Conservation (phyloP, 92 coral and sea anemone species). For the Blastomussa wellsi region DNA sequence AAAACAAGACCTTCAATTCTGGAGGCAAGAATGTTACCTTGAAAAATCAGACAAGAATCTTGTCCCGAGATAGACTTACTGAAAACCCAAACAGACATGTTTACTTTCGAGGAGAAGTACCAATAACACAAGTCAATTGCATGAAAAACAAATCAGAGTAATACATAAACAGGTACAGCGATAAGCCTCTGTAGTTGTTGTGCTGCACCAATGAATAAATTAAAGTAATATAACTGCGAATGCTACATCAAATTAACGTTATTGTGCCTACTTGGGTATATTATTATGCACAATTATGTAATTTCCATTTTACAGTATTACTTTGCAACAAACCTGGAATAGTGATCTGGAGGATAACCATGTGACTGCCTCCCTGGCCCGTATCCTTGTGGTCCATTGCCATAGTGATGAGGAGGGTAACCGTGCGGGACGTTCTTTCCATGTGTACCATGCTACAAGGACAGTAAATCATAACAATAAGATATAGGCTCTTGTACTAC, state of each 20-base stretch:
- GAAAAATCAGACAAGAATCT: neutral
- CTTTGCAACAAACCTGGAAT: neutral
- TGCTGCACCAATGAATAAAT: neutral
- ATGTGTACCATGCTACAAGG: constrained; percentile 15
- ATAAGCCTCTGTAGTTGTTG: neutral
- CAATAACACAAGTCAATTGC: neutral
- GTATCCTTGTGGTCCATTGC: constrained; percentile 42
- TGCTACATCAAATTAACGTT: no score
- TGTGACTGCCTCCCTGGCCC: constrained; percentile 53
- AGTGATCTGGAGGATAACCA: constrained; percentile 42
- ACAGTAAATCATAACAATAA: neutral
- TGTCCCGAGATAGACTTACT: neutral
- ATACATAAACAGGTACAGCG: neutral
- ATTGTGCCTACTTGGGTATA: no score
- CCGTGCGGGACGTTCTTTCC: constrained; percentile 34
- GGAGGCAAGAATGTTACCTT: neutral
- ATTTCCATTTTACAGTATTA: neutral
- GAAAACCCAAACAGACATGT: neutral
- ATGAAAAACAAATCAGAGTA: no score
- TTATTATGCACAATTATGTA: neutral
- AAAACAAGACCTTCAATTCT: neutral
- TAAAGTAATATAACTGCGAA: no score
- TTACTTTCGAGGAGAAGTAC: neutral
- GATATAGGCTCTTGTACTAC: neutral
- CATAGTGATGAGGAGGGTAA: constrained; percentile 47